Evolutionary conservation across 2,797 vertebrate species (phyloP), one percentile per base, ranked within the genome.

Genomic region (Peromyscus aztecus): DNA sequence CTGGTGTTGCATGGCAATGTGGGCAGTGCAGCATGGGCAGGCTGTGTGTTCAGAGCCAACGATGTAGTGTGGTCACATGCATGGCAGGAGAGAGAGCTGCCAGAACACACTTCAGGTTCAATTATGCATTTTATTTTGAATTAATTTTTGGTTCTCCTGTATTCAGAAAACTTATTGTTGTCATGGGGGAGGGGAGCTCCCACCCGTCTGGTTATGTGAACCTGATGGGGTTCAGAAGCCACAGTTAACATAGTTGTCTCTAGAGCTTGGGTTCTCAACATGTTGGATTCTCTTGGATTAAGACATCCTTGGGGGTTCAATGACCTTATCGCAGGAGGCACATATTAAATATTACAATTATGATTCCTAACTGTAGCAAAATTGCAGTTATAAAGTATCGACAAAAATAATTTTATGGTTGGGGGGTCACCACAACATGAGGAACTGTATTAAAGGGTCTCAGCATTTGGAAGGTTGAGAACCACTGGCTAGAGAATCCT

Each of bases 101-200:
- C 76, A 78, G 46, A 52, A 52, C 52, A 43, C 7, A 78, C 76
- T 9, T 34, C 16, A 19, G 46, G 46, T 31, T 52, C 46, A 31
- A 19, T 69, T 78, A 78, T 52, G 29, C 29, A 49, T 78, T 78
- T 78, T 31, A 52, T 78, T 78, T 52, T 49, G 31, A 52, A 78
- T 52, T 78, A 52, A 78, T 34, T 78, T 78, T 78, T 78, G 76
- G 76, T 52, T 2, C 16, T 78, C 52, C 46, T 34, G 73, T 40
- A 69, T 69, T 69, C 34, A 17, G n/a, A 71, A 71, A 76, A 17
- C 27, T 76, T 46, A 29, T 13, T 46, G 6, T 29, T 46, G 43
- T 46, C 43, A 16, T 7, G 12, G 5, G 12, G 43, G 46, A 49
- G 4, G 16, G 67, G 0, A 4, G 2, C 2, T 29, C 13, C 34